Percentiles rank a stretch among this genome's conserved stretches.
Conservation (phyloP, 2,797 vertebrate species). For the Sebastes nivosus region DNA sequence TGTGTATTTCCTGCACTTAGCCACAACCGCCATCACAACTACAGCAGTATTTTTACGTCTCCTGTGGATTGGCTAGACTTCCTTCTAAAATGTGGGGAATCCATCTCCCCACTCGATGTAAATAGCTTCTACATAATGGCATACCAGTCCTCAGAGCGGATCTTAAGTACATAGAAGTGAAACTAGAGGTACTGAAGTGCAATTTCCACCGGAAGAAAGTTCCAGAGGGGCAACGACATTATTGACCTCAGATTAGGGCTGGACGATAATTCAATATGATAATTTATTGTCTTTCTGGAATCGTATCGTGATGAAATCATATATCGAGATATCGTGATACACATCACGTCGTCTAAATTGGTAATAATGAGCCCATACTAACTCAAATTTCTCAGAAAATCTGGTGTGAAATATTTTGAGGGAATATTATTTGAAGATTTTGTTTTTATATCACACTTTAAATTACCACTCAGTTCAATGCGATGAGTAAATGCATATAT, state of each 20-base stretch:
- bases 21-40: neutral
- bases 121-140: conserved; percentile 35
- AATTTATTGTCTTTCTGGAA: no score
- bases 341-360: no score
- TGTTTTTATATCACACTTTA: no score
- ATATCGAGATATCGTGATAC: no score
- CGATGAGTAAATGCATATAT: no score
- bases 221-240: conserved; percentile 37
- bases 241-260: conserved; percentile 15
- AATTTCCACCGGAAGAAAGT: conserved; percentile 40
- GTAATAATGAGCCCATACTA: no score
- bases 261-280: no score
- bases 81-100: neutral
- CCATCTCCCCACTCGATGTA: conserved; percentile 22
- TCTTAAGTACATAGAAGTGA: conserved; percentile 78
- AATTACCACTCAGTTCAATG: no score
- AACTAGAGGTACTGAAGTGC: conserved; percentile 52
- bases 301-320: no score
- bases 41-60: neutral
- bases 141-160: conserved; percentile 59
- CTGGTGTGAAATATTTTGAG: no score
- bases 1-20: neutral
- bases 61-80: conserved; percentile 5
- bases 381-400: no score
- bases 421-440: no score